Conservation (phyloP, 2,113 vertebrate genomes). For the Phaetusa simplex region DNA sequence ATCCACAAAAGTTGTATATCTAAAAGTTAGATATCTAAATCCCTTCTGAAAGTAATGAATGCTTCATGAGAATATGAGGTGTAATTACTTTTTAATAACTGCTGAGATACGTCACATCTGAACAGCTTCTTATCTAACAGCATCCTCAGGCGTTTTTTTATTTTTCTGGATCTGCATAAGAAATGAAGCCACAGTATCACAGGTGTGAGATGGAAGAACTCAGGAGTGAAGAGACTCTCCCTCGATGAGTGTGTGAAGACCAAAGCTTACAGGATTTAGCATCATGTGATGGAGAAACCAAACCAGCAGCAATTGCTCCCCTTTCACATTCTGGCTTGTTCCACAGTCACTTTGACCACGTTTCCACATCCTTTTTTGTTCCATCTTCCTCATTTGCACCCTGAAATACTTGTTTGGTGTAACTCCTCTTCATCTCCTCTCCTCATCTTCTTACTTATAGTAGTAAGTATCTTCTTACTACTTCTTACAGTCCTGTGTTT, state of each 20-base stretch:
- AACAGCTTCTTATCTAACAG: background rate
- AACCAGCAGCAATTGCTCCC: background rate
- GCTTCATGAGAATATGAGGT: background rate
- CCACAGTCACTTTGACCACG: background rate
- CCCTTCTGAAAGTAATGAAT: background rate
- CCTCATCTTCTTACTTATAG: background rate
- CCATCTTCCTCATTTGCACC: background rate
- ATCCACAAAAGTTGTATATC: background rate
- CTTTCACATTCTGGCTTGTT: background rate
- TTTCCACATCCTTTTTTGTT: background rate
- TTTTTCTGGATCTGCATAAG: background rate
- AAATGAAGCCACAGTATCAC: background rate
- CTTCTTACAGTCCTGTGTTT: background rate
- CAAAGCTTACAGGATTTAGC: background rate
- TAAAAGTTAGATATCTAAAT: background rate
- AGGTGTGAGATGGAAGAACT: background rate
- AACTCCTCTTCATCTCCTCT: background rate
- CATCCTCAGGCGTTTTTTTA: background rate
- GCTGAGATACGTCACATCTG: background rate
- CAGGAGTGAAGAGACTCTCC: background rate
- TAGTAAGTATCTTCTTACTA: background rate
- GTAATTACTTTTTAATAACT: conserved; percentile 27
- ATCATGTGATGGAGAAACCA: background rate
- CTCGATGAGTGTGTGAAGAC: background rate
- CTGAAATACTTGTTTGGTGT: background rate